Conservation (phyloP, 2,888 invertebrate genomes). For the Nyleta sp. region DNA sequence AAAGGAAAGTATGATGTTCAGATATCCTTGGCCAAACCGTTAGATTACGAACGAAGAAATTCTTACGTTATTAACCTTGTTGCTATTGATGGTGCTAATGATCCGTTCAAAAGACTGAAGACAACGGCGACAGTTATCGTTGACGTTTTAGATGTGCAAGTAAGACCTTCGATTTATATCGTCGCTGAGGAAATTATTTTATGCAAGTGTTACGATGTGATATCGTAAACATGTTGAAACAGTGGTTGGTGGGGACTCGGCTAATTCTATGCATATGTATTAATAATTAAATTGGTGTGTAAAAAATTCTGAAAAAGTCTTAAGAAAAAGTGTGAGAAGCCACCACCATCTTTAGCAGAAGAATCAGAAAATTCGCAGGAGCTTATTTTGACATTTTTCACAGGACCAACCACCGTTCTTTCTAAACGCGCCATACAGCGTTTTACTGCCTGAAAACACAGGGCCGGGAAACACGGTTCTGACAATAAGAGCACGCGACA, state of each 20-base stretch:
- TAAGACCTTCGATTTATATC: conserved; percentile 56
- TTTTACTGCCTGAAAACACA: conserved; percentile 90
- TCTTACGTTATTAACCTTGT: conserved; percentile 88
- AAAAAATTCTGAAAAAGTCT: too few relatives aligned
- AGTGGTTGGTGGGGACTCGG: too few relatives aligned
- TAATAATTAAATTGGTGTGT: too few relatives aligned
- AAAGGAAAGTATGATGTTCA: conserved; percentile 89
- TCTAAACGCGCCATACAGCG: conserved; percentile 90
- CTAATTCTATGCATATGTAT: too few relatives aligned
- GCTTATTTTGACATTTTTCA: too few relatives aligned
- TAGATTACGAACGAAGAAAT: conserved; percentile 91
- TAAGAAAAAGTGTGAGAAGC: too few relatives aligned
- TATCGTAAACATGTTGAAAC: too few relatives aligned
- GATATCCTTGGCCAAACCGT: conserved; percentile 86
- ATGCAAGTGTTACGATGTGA: too few relatives aligned
- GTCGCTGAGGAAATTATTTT: too few relatives aligned
- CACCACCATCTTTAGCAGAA: too few relatives aligned
- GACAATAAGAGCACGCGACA: conserved; percentile 90
- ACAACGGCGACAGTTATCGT: conserved; percentile 89
- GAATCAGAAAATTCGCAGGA: too few relatives aligned
- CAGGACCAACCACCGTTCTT: conserved; percentile 93
- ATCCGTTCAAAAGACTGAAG: conserved; percentile 84
- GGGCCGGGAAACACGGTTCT: conserved; percentile 85
- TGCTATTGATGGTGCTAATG: conserved; percentile 86
- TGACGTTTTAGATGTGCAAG: conserved; percentile 89